Evolutionary conservation across 1,140 invertebrate genomes (phyloP).

Genomic region (Trypoxylus dichotomus): DNA sequence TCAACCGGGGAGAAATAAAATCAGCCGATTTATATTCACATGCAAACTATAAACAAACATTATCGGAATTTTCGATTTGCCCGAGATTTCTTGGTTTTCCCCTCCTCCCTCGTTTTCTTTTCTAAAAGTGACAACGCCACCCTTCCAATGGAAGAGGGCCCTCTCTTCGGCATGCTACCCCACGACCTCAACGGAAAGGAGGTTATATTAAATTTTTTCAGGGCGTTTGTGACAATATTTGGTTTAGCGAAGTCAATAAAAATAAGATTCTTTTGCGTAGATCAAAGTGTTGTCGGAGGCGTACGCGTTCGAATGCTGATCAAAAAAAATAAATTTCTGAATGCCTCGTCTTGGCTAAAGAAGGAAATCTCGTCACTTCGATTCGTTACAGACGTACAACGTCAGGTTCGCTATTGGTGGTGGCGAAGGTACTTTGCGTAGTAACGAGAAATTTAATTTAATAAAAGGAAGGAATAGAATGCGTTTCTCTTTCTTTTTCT

Average conservation of each 20-base stretch:
- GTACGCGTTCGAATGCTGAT: background rate
- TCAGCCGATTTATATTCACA: background rate
- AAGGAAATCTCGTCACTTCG: too few species aligned
- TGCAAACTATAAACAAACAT: background rate
- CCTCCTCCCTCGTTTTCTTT: background rate
- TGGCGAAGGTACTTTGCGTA: background rate
- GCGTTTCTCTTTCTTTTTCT: background rate
- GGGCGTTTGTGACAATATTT: conserved; percentile 7
- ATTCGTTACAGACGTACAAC: background rate
- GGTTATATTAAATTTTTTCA: conserved; percentile 9
- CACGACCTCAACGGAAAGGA: background rate
- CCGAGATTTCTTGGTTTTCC: background rate
- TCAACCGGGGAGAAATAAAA: background rate
- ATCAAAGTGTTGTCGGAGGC: background rate
- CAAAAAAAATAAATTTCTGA: background rate
- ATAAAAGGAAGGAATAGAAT: background rate
- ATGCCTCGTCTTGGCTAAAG: background rate
- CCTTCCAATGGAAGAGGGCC: background rate
- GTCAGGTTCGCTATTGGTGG: background rate
- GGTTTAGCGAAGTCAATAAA: conserved; percentile 8
- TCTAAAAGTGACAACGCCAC: too few species aligned
- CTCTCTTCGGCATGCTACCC: background rate
- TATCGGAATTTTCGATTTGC: background rate
- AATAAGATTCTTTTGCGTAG: background rate
- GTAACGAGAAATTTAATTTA: background rate